Percentiles rank a stretch among this genome's conserved stretches.
Evolutionary conservation across 2,888 invertebrate genomes (phyloP).

Genomic region (Eristalis intricaria): DNA sequence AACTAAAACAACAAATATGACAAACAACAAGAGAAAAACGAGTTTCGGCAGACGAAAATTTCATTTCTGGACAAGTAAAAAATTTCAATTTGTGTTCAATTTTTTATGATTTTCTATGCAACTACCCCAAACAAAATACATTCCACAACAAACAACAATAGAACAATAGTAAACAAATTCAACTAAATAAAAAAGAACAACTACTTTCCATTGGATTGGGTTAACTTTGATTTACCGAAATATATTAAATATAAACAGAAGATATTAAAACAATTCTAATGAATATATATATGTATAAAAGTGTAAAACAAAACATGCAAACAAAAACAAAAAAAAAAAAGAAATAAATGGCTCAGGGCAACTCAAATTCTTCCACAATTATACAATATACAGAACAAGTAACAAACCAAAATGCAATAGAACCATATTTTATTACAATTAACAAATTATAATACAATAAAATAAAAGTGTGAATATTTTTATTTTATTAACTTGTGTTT

Average conservation of each 20-base stretch:
- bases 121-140: background rate
- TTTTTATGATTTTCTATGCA: constrained; percentile 23
- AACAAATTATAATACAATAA: constrained; percentile 49
- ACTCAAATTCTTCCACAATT: constrained; percentile 81
- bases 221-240: constrained; percentile 66
- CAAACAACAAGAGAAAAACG: constrained; percentile 39
- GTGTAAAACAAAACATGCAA: constrained; percentile 48
- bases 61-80: constrained; percentile 62
- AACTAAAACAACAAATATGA: constrained; percentile 8
- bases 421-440: constrained; percentile 71
- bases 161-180: constrained; percentile 47
- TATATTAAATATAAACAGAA: constrained; percentile 47
- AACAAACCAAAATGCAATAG: constrained; percentile 73
- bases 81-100: constrained; percentile 38
- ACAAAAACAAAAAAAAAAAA: constrained; percentile 65
- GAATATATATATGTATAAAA: background rate
- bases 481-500: constrained; percentile 31
- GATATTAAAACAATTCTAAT: background rate
- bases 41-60: constrained; percentile 72
- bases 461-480: constrained; percentile 53
- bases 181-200: constrained; percentile 1
- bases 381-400: constrained; percentile 72
- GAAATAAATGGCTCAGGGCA: constrained; percentile 81
- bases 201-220: constrained; percentile 47
- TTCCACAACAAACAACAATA: constrained; percentile 58